Conservation (phyloP, 2,888 invertebrate genomes). For the Rhogogaster chlorosoma region DNA sequence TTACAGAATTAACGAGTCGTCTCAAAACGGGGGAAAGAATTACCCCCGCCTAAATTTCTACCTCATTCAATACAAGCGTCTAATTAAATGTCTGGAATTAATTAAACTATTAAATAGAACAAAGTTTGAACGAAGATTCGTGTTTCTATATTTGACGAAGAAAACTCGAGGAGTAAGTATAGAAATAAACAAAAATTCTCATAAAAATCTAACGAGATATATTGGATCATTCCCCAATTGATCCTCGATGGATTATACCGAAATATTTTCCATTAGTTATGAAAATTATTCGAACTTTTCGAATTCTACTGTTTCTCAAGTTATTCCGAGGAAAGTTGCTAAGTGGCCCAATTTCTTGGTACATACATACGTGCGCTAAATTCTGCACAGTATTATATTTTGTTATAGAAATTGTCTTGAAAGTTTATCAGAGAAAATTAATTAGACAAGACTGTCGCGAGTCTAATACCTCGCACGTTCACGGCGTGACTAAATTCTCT, state of each 20-base stretch:
- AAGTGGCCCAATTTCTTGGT: background rate
- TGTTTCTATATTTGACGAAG: too few species aligned
- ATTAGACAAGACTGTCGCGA: background rate
- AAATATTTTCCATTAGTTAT: too few species aligned
- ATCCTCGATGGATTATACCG: too few species aligned
- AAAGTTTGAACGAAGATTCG: too few species aligned
- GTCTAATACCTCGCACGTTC: background rate
- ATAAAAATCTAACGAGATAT: too few species aligned
- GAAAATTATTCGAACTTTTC: too few species aligned
- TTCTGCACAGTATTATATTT: background rate
- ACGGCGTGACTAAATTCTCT: background rate
- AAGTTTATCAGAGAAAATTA: background rate
- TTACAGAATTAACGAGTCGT: background rate
- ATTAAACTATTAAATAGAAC: too few species aligned
- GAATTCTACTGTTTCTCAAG: too few species aligned
- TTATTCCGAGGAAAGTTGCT: background rate
- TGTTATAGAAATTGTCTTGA: background rate
- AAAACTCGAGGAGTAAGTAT: too few species aligned
- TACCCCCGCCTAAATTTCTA: background rate
- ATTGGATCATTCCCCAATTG: too few species aligned
- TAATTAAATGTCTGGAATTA: too few species aligned
- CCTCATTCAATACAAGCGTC: background rate
- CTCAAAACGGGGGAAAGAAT: background rate
- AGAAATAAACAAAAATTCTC: too few species aligned
- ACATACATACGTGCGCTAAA: background rate